Evolutionary conservation across 2,113 vertebrate genomes (phyloP).

Genomic region (Anhinga anhinga): DNA sequence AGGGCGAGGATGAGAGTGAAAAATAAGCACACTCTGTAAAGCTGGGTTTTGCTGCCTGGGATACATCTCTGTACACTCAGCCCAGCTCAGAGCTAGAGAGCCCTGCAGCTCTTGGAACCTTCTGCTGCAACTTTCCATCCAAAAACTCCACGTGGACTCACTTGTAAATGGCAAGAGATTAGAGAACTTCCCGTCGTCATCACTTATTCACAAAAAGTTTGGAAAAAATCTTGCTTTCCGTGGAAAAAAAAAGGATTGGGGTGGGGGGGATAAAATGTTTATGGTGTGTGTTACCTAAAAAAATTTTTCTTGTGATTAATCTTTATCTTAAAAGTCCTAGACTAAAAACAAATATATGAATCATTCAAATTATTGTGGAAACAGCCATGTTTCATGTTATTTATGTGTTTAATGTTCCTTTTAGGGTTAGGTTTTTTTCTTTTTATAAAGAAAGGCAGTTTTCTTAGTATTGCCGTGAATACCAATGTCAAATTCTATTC

Average conservation of each 20-base stretch:
- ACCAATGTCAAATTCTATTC: conserved; percentile 49
- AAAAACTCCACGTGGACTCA: conserved; percentile 50
- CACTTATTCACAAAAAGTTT: conserved; percentile 6
- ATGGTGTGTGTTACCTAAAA: conserved; percentile 10
- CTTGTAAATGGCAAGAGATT: conserved; percentile 64
- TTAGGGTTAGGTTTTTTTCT: not conserved
- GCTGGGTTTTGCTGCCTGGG: conserved; percentile 54
- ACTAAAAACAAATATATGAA: conserved; percentile 52
- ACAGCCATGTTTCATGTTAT: conserved; percentile 10
- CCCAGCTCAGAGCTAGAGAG: not conserved
- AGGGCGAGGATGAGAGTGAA: not conserved
- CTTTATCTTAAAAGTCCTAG: conserved; percentile 42
- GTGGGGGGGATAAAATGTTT: not conserved
- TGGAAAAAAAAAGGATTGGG: not conserved
- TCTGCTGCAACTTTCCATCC: conserved; percentile 49
- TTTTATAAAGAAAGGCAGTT: conserved; percentile 17
- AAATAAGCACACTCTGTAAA: conserved; percentile 41
- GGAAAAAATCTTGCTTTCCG: conserved; percentile 3
- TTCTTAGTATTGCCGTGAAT: conserved; percentile 37
- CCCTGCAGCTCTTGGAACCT: conserved; percentile 40
- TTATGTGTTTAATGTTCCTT: conserved; percentile 45
- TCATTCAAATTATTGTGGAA: conserved; percentile 32
- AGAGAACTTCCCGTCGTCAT: conserved; percentile 52
- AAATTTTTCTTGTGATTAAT: conserved; percentile 38
- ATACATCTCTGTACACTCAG: conserved; percentile 57